A percentile compares a stretch with the other conserved stretches of the same genome.
These are phyloP conservation scores for Acrobasis repandana DNA, from an alignment of 2,888 invertebrate genomes.

Conservation along the genomic window DNA sequence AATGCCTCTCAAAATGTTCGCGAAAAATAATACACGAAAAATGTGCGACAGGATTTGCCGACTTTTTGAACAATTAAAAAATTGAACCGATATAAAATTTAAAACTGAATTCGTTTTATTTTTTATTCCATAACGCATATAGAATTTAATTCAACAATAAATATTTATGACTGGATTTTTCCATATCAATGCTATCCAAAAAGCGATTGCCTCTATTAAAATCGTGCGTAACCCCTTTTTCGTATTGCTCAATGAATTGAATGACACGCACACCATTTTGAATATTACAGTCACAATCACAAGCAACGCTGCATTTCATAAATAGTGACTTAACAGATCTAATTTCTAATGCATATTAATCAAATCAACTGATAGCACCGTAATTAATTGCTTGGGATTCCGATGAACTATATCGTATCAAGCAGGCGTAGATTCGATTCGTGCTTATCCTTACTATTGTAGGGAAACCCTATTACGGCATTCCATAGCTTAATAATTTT, in stretches of 20 bases:
- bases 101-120: conserved; percentile 1
- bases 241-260: background rate
- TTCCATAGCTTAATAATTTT: conserved; percentile 76
- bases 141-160: background rate
- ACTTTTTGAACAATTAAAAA: background rate
- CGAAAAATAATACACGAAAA: conserved; percentile 6
- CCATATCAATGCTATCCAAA: background rate
- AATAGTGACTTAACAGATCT: background rate
- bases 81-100: conserved; percentile 39
- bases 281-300: background rate
- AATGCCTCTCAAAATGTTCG: conserved; percentile 7
- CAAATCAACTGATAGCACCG: conserved; percentile 35
- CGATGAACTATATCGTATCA: conserved; percentile 54
- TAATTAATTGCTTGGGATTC: conserved; percentile 41
- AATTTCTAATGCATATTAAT: conserved; percentile 37
- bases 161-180: conserved; percentile 7
- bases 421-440: conserved; percentile 42
- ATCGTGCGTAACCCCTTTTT: background rate
- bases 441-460: conserved; percentile 55
- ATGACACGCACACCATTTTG: background rate
- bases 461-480: conserved; percentile 59
- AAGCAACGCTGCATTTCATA: background rate
- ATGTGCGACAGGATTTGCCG: background rate
- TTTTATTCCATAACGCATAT: background rate
- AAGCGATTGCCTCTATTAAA: background rate